Evolutionary conservation across 2,888 invertebrate species (phyloP), one percentile per base, ranked within the genome.

Genomic region (Eupsilia transversa): DNA sequence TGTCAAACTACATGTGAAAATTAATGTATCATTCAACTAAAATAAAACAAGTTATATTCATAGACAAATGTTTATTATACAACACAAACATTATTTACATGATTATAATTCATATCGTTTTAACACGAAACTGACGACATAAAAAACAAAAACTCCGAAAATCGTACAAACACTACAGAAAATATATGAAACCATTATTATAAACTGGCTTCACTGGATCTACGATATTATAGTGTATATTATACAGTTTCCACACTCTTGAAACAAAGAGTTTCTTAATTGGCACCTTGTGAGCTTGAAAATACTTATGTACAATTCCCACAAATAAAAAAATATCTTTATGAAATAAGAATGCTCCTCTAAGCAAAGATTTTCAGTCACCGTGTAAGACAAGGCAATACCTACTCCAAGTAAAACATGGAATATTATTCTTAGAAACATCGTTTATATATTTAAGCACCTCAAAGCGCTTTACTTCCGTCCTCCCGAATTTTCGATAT

Each of bases 41-140:
- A 63, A 61, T 46, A 77, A 72, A 52, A 74, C 69, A 71, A 74
- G 12, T 9, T 38, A 41, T 59, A 68, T 67, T 80, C 89, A 83
- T 85, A 91, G 88, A 84, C 81, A 87, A 92, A 89, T 92, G 90
- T 94, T 94, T 94, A 94, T 90, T 94, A 93, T 91, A 94, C 90
- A 94, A 94, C 92, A 93, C 92, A 93, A 93, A 93, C 91, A 93
- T 93, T 95, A 95, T 94, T 94, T 95, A 94, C 94, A 95, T 88
- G 89, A 90, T 89, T 89, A 91, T 86, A 84, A 89, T 91, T 90
- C 90, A 91, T 86, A 88, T 88, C 86, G 88, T 71, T 88, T 87
- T 80, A 84, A 87, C 85, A 87, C 82, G 82, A 76, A 82, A 85
- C 79, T 86, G 86, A 86, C 86, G 88, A 88, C 74, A 87, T 82